Percentiles rank a stretch among this genome's conserved stretches.
These are phyloP conservation scores for Cyaniris semiargus DNA, from an alignment of 2,888 invertebrate genomes.

Conservation along the genomic window DNA sequence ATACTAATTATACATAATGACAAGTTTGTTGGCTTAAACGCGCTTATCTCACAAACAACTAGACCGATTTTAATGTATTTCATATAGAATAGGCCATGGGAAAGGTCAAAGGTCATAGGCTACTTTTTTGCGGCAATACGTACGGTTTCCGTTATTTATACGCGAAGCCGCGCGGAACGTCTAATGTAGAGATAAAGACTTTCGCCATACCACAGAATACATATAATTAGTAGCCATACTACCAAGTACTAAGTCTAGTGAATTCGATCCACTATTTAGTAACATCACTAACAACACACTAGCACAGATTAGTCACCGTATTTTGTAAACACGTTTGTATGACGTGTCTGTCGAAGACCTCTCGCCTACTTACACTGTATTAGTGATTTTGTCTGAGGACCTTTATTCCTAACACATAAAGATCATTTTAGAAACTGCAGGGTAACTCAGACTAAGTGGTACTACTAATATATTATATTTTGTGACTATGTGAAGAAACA, in stretches of 20 bases:
- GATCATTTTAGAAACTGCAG: not conserved
- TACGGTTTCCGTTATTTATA: too few species aligned
- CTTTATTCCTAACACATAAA: not conserved
- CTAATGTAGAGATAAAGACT: not conserved
- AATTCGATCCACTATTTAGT: not conserved
- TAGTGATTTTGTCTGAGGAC: not conserved
- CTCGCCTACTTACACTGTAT: not conserved
- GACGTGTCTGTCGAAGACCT: constrained; percentile 14
- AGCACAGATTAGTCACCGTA: constrained; percentile 17
- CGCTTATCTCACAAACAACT: too few species aligned
- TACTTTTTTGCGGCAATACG: too few species aligned
- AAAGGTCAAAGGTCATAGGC: too few species aligned
- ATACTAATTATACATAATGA: too few species aligned
- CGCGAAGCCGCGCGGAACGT: too few species aligned
- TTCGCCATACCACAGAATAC: too few species aligned
- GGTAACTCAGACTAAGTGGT: not conserved
- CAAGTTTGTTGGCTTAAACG: too few species aligned
- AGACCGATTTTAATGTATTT: too few species aligned
- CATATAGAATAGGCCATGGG: too few species aligned
- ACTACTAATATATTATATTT: too few species aligned
- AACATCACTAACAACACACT: not conserved
- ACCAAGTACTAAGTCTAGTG: not conserved
- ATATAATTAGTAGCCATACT: too few species aligned
- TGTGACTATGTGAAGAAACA: not conserved
- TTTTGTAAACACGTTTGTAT: constrained; percentile 21